Conservation (phyloP, 2,797 vertebrate species). For the Megalops cyprinoides region DNA sequence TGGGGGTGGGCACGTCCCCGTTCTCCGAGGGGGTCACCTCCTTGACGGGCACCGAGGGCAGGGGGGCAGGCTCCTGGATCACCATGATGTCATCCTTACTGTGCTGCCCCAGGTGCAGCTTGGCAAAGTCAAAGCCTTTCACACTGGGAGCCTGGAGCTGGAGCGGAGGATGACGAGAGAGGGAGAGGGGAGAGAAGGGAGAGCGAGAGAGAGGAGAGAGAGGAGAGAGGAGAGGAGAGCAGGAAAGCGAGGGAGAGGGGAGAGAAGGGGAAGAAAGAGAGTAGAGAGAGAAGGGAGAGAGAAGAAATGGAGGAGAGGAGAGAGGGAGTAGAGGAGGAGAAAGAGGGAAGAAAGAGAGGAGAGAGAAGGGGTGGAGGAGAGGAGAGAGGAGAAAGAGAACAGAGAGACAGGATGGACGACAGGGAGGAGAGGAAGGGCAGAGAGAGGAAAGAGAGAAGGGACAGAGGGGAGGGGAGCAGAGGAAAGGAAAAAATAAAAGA, state of each 20-base stretch:
- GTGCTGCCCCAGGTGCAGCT: conserved; percentile 96
- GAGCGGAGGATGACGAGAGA: conserved; percentile 33
- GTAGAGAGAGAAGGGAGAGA: neutral
- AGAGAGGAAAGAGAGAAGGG: neutral
- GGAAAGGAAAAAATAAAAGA: too few species aligned
- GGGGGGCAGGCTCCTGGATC: conserved; percentile 87
- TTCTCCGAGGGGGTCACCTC: conserved; percentile 90
- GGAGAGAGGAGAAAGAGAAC: too few species aligned
- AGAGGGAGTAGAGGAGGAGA: too few species aligned
- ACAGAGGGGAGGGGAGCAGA: too few species aligned
- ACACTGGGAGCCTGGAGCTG: conserved; percentile 96
- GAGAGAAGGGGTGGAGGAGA: neutral
- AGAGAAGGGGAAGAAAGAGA: neutral
- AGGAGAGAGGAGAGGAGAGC: neutral
- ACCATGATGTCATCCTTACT: conserved; percentile 94
- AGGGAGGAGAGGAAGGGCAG: neutral
- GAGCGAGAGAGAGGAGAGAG: neutral
- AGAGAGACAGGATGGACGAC: neutral
- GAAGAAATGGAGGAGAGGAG: neutral
- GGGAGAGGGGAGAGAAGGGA: neutral
- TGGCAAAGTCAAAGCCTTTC: conserved; percentile 97
- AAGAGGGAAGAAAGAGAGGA: neutral
- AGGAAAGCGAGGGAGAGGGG: neutral
- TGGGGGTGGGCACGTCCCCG: conserved; percentile 89
- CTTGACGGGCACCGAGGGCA: conserved; percentile 83